Evolutionary conservation across 2,113 vertebrate genomes (phyloP).

Genomic region (Onychostruthus taczanowskii): DNA sequence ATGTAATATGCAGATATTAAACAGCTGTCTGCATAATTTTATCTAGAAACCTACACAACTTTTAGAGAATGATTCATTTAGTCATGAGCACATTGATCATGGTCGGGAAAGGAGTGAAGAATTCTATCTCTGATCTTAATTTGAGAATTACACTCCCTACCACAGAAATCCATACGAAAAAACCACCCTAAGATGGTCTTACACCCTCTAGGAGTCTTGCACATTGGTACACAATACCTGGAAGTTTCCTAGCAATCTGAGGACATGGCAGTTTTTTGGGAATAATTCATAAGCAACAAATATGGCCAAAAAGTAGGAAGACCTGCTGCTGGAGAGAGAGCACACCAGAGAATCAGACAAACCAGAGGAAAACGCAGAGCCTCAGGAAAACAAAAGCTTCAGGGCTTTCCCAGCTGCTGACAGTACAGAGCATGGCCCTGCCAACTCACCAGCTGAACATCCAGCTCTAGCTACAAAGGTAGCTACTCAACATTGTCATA

Average conservation of each 20-base stretch:
- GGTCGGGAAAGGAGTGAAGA: neutral
- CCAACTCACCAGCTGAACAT: neutral
- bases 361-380: neutral
- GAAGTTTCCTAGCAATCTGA: neutral
- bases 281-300: neutral
- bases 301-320: constrained; percentile 2
- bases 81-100: neutral
- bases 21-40: neutral
- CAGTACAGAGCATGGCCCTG: neutral
- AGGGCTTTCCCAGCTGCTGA: neutral
- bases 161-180: neutral
- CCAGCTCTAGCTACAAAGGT: neutral
- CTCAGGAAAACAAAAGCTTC: neutral
- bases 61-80: neutral
- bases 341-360: neutral
- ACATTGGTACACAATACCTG: neutral
- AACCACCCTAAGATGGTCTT: neutral
- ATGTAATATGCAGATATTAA: neutral
- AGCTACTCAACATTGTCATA: neutral
- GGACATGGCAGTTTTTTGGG: neutral
- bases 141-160: neutral
- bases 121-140: neutral
- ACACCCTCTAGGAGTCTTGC: neutral
- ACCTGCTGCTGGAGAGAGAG: neutral
- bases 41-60: neutral